phyloP scores from a whole-genome alignment of 2,797 vertebrate genomes.

The Okamejei kenojei region DNA sequence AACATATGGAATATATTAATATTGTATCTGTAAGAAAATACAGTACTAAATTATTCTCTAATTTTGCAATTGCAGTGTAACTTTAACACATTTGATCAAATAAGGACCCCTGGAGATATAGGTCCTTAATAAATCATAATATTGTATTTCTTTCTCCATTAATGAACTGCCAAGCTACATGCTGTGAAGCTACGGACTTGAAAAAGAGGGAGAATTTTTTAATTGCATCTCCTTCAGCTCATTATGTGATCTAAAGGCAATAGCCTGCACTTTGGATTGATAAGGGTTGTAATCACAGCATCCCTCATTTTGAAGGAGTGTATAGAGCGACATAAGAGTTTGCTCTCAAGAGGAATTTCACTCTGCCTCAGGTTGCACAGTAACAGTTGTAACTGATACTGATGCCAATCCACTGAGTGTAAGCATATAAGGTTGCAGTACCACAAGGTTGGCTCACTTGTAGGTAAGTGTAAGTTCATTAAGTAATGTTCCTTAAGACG shows the following conservation, averaged over 20 bases:
- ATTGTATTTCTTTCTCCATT: not conserved
- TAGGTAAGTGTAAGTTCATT: not conserved
- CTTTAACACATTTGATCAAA: not conserved
- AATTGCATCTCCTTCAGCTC: not conserved
- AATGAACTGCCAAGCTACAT: not conserved
- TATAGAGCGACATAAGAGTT: too few relatives aligned
- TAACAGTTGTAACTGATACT: not conserved
- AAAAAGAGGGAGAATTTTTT: not conserved
- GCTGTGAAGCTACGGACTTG: not conserved
- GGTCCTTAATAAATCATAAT: not conserved
- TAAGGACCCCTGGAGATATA: not conserved
- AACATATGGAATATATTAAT: not conserved
- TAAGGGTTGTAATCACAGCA: not conserved
- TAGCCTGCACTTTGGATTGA: not conserved
- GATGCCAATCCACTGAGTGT: too few relatives aligned
- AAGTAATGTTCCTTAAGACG: too few relatives aligned
- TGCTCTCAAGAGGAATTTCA: not conserved
- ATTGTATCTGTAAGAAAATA: not conserved
- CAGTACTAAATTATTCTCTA: not conserved
- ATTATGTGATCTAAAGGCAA: not conserved
- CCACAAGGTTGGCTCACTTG: not conserved
- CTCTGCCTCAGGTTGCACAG: not conserved
- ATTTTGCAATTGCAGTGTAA: not conserved
- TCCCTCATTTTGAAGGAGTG: too few relatives aligned
- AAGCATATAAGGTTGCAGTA: not conserved